These are phyloP conservation scores for Caiman crocodilus DNA, from an alignment of 2,797 vertebrate species.

Conservation along the genomic window DNA sequence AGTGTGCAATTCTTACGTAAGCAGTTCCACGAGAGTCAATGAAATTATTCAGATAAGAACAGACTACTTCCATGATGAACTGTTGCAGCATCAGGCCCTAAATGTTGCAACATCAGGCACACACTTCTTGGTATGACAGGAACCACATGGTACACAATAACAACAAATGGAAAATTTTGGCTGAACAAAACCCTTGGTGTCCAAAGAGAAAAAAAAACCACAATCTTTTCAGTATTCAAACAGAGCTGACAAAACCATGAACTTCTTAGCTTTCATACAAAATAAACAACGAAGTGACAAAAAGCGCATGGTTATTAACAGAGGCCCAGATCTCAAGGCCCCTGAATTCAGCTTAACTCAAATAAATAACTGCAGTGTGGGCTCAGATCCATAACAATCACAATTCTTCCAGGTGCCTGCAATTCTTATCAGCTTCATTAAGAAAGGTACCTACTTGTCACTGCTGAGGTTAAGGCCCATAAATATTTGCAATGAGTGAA, in stretches of 20 bases:
- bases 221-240: background rate
- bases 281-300: background rate
- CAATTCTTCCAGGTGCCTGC: background rate
- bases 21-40: conserved; percentile 32
- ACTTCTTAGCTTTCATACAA: background rate
- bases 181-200: conserved; percentile 52
- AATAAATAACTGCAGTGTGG: background rate
- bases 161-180: conserved; percentile 42
- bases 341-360: background rate
- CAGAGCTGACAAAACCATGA: background rate
- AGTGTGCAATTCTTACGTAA: conserved; percentile 35
- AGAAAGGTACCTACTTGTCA: background rate
- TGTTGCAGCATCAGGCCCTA: conserved; percentile 57
- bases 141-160: background rate
- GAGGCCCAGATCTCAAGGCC: background rate
- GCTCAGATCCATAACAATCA: background rate
- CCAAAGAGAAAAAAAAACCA: background rate
- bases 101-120: conserved; percentile 8
- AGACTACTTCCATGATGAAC: conserved; percentile 65
- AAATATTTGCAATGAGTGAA: background rate
- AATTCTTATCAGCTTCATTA: background rate
- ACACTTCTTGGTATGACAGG: background rate
- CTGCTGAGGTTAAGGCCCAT: background rate
- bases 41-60: conserved; percentile 30
- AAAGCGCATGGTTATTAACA: background rate